phyloP scores from a whole-genome alignment of 2,797 vertebrate genomes.

The Chelonia mydas region DNA sequence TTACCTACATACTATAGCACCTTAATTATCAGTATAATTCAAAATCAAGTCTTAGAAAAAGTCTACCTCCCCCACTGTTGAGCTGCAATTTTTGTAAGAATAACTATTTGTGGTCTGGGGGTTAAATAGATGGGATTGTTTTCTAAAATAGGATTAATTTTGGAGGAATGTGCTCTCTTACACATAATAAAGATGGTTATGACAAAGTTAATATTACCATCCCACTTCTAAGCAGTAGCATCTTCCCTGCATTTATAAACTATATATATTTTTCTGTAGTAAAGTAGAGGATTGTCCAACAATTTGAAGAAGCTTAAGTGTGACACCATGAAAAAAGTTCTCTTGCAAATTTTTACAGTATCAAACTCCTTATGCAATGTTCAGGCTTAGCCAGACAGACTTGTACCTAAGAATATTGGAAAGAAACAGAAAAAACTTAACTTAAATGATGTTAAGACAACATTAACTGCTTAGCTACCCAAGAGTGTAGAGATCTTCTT shows the following conservation, averaged over 20 bases:
- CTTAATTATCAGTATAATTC: not conserved
- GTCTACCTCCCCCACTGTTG: not conserved
- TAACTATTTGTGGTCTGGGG: not conserved
- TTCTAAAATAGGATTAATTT: not conserved
- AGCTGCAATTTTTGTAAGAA: not conserved
- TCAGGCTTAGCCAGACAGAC: not conserved
- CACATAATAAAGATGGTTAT: not conserved
- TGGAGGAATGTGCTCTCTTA: not conserved
- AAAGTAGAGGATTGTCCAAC: not conserved
- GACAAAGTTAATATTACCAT: not conserved
- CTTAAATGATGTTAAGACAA: not conserved
- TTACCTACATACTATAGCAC: not conserved
- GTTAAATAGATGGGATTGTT: not conserved
- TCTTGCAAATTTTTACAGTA: not conserved
- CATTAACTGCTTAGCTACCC: not conserved
- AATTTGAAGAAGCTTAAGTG: not conserved
- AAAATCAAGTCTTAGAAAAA: not conserved
- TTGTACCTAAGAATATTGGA: not conserved
- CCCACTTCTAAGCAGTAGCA: not conserved
- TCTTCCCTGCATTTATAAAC: not conserved
- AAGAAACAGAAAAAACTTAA: not conserved
- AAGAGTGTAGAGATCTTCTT: not conserved
- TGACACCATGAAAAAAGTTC: not conserved
- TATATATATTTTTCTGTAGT: not conserved
- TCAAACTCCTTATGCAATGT: not conserved